Evolutionary conservation across 2,113 vertebrate species (phyloP).

Genomic region (Peromyscus polionotus): DNA sequence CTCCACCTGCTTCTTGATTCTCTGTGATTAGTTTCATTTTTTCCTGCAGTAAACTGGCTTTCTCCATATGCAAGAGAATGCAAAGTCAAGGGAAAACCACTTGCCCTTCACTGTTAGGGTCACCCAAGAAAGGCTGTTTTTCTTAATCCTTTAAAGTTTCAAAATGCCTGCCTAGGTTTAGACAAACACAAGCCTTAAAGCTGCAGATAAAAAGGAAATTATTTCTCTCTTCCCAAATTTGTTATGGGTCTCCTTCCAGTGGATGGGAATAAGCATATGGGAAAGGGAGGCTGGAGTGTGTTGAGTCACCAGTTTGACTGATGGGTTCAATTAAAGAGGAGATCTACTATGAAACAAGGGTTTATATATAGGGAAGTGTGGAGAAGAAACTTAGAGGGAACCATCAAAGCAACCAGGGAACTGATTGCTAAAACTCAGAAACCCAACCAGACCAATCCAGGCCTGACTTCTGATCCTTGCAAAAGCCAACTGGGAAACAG

Average conservation of each 20-base stretch:
- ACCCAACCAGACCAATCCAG: neutral
- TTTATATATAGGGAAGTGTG: neutral
- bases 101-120: constrained; percentile 10
- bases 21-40: neutral
- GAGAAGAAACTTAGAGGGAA: neutral
- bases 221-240: neutral
- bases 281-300: neutral
- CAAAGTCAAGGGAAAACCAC: neutral
- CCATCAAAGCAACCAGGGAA: neutral
- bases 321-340: neutral
- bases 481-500: neutral
- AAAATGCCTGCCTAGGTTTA: constrained; percentile 34
- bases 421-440: constrained; percentile 54
- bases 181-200: constrained; percentile 42
- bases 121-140: neutral
- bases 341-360: neutral
- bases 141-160: constrained; percentile 36
- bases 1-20: neutral
- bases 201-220: constrained; percentile 19
- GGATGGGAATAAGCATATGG: constrained; percentile 12
- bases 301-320: constrained; percentile 46
- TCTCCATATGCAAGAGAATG: neutral
- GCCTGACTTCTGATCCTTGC: neutral
- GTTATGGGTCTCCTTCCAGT: constrained; percentile 12
- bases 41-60: neutral